Conservation (phyloP, 2,797 vertebrate species). For the Nannoperca obscura region DNA sequence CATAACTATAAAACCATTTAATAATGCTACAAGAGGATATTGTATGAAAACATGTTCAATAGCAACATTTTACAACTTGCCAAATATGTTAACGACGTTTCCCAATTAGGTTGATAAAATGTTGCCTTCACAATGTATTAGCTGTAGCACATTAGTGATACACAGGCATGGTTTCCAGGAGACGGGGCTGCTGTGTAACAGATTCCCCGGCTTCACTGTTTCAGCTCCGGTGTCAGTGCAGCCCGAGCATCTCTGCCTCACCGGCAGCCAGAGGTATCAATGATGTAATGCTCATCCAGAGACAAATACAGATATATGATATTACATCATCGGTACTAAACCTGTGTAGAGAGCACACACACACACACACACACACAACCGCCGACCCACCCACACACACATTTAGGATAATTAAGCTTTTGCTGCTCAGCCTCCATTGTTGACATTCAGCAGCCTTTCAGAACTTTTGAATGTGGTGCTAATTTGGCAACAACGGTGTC, state of each 20-base stretch:
- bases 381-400: constrained; percentile 48
- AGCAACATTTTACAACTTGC: neutral
- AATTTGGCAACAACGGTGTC: constrained; percentile 79
- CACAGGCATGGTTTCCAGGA: neutral
- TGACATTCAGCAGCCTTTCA: constrained; percentile 83
- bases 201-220: constrained; percentile 18
- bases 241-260: constrained; percentile 59
- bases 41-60: neutral
- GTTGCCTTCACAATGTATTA: neutral
- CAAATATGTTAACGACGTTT: neutral
- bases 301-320: constrained; percentile 72
- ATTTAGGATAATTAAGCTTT: constrained; percentile 80
- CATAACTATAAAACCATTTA: neutral
- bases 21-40: neutral
- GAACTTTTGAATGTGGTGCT: constrained; percentile 82
- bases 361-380: constrained; percentile 29
- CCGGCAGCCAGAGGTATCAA: constrained; percentile 59
- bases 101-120: neutral
- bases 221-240: constrained; percentile 38
- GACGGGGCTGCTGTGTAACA: constrained; percentile 10
- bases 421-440: constrained; percentile 84
- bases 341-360: constrained; percentile 49
- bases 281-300: constrained; percentile 82
- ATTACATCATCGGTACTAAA: constrained; percentile 81
- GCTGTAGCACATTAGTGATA: neutral